Base-by-base conservation (phyloP, 2,888 invertebrate genomes). In the Andrena hattorfiana region DNA sequence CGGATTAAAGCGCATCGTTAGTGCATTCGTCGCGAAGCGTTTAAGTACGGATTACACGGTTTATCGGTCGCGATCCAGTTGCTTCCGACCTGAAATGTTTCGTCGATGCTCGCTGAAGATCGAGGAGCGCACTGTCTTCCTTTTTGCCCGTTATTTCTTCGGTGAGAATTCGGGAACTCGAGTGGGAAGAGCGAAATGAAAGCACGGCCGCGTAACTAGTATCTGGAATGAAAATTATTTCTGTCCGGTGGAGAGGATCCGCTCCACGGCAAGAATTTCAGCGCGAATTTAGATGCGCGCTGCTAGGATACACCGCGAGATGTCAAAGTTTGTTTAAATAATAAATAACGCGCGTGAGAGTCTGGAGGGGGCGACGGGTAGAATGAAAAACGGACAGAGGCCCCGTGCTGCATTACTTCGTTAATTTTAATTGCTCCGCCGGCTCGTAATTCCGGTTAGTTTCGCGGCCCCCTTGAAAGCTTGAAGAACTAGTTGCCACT, bases 1-100 rank as follows among this genome's bases (percentile, higher is more conserved):
- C 84, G 91, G 91, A 92, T 92, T 91, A 91, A 73, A 81, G 56
- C 81, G 63, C 83, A 56, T 77, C 82, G 81, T 82, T 83, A 77
- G 74, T 26, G 66, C 81, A 83, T 73, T 64, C 81, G 67, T 72
- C 59, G 70, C 51, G 13, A n/a, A 26, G 10, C 71, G 42, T 72
- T 60, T 66, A 48, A 72, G 59, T 64, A n/a, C 30, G 56, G 59
- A 75, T 81, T 63, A 83, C 30, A 10, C 49, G 71, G 13, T 80
- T 64, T 70, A 80, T 60, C 79, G 59, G 64, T 16, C 69, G n/a
- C 30, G 60, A 66, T 70, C 56, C 16, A 2, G 56, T 23, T 68
- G 23, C 49, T 5, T 49, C 23, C 32, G 16, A 28, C 1, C 20
- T 26, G 23, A 28, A 23, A 7, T 32, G 13, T 28, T 26, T 8